Base-by-base conservation (phyloP, 2,888 invertebrate species). In the Drosophila antonietae region DNA sequence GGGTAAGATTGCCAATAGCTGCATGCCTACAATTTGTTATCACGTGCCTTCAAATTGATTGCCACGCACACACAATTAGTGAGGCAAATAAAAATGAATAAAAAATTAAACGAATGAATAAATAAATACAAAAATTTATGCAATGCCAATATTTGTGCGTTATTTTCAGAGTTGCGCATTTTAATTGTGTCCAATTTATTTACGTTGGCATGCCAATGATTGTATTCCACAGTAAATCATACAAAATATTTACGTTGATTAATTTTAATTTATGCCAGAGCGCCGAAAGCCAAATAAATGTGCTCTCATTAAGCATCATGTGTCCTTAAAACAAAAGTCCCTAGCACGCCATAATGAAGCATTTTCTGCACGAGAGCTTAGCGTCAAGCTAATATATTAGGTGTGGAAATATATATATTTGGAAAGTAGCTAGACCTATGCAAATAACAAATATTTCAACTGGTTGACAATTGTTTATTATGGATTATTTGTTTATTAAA, bases 11-110 rank as follows among this genome's bases (percentile, higher is more conserved):
- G 76, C n/a, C 72, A 68, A 82, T 75, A 60, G 66, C 65, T 76
- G 15, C 18, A 28, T 39, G 43, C 46, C 44, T 44, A 28, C 31
- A 47, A 47, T 44, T 74, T 51, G 47, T 66, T 37, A 56, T 80
- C 81, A 82, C 75, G 78, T 80, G 73, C 68, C 47, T 43, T 49
- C 53, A 67, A 74, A 65, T 62, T 74, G 67, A 82, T 74, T 79
- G 85, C 76, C 51, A n/a, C 49, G 46, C 44, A 47, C 47, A 49
- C 31, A 31, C 46, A 49, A n/a, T 55, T 31, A 46, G 53, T 14
- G 7, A 31, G 9, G 15, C 9, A 18, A 47, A 35, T 41, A 14
- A 35, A 35, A 10, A 46, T 23, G 33, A 23, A 44, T 8, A 63
- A 49, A 56, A 49, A 49, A 49, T 12, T 8, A 35, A 67, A 58